Evolutionary conservation across 2,888 invertebrate species (phyloP).

Genomic region (Thecophora atra): DNA sequence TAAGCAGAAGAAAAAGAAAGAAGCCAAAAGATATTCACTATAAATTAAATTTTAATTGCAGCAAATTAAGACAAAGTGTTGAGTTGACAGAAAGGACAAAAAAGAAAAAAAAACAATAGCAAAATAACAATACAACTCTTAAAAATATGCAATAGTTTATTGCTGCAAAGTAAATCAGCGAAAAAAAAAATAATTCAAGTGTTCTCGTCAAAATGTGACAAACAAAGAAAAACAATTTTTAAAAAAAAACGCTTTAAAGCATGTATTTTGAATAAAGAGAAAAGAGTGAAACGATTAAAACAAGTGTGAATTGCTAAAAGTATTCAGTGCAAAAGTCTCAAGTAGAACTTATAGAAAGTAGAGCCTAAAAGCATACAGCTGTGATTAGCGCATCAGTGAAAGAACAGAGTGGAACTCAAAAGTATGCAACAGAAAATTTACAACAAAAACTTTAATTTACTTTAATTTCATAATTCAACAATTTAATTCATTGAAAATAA

Average conservation of each 20-base stretch:
- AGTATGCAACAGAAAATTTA: neutral
- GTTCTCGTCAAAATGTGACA: neutral
- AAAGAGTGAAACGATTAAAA: constrained; percentile 22
- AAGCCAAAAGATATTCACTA: no score
- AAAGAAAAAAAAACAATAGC: constrained; percentile 11
- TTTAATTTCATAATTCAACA: no score
- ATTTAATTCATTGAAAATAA: no score
- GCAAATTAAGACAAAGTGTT: no score
- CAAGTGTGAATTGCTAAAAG: neutral
- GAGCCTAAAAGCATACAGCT: neutral
- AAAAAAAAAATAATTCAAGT: constrained; percentile 9
- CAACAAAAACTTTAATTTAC: neutral
- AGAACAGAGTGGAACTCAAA: neutral
- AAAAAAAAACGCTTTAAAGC: no score
- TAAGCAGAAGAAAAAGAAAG: no score
- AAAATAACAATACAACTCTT: neutral
- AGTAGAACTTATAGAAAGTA: constrained; percentile 7
- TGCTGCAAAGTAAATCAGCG: constrained; percentile 1
- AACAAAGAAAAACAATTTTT: neutral
- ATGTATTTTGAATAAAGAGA: neutral
- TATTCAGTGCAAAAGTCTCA: neutral
- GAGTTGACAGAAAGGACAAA: constrained; percentile 1
- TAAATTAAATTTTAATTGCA: no score
- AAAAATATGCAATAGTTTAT: no score
- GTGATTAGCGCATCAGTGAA: neutral